A percentile compares a stretch with the other conserved stretches of the same genome.
Evolutionary conservation across 2,888 invertebrate genomes (phyloP).

Genomic region (Hemithea aestivaria): DNA sequence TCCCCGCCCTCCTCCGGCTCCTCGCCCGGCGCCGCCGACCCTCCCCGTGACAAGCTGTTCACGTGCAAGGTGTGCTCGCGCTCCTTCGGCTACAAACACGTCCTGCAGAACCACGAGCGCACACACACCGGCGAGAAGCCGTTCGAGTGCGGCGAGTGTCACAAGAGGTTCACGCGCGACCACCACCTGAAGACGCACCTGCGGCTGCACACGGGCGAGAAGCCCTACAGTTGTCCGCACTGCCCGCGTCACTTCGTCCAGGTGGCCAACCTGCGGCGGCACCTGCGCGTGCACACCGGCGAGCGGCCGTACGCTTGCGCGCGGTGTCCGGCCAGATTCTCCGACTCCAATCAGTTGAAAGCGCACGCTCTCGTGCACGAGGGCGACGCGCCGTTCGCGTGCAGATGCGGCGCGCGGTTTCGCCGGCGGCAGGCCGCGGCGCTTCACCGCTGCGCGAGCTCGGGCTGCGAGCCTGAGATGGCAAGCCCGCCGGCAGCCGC

Average conservation of each 20-base stretch:
- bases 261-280: slow-evolving; percentile 93
- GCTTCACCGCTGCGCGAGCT: slow-evolving; percentile 86
- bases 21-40: slow-evolving; percentile 69
- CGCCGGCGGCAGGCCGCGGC: slow-evolving; percentile 93
- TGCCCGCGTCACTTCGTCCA: slow-evolving; percentile 96
- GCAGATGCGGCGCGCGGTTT: slow-evolving; percentile 89
- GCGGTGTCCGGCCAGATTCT: slow-evolving; percentile 91
- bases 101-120: slow-evolving; percentile 95
- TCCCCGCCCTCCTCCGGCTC: slow-evolving; percentile 74
- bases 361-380: slow-evolving; percentile 94
- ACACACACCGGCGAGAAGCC: slow-evolving; percentile 97
- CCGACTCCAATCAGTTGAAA: slow-evolving; percentile 94
- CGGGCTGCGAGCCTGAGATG: slow-evolving; percentile 57
- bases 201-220: slow-evolving; percentile 94
- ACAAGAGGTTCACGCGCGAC: slow-evolving; percentile 94
- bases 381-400: slow-evolving; percentile 93
- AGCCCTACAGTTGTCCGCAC: slow-evolving; percentile 94
- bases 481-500: slow-evolving; percentile 71
- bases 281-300: slow-evolving; percentile 94
- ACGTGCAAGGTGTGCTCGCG: slow-evolving; percentile 92
- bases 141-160: slow-evolving; percentile 94
- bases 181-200: slow-evolving; percentile 96
- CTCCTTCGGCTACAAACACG: slow-evolving; percentile 96
- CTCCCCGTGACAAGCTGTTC: slow-evolving; percentile 88
- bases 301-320: slow-evolving; percentile 94